Conservation (phyloP, 2,113 vertebrate species). For the Galeopterus variegatus region DNA sequence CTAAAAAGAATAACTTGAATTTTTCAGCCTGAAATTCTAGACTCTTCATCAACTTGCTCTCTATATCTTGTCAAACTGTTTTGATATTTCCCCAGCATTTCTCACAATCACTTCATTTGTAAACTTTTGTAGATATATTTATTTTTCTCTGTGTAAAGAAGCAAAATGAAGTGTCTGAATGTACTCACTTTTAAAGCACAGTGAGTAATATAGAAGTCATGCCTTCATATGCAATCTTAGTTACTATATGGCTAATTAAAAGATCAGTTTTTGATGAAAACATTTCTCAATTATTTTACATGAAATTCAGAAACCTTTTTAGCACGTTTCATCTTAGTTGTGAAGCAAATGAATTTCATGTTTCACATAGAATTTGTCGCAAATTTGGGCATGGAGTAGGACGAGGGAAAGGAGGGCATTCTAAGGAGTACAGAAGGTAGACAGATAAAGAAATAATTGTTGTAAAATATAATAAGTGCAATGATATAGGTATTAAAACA, state of each 20-base stretch:
- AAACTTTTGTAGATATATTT: not conserved
- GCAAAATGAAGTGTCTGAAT: not conserved
- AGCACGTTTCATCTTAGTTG: slow-evolving; percentile 57
- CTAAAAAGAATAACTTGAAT: not conserved
- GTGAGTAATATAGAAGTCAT: slow-evolving; percentile 11
- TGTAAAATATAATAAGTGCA: not conserved
- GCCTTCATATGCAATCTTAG: slow-evolving; percentile 33
- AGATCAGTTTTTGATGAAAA: slow-evolving; percentile 41
- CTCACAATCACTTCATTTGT: not conserved
- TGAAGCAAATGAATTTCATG: slow-evolving; percentile 41
- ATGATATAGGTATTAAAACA: not conserved
- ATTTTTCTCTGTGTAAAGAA: slow-evolving; percentile 42
- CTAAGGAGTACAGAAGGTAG: not conserved
- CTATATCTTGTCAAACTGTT: not conserved
- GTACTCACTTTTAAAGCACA: slow-evolving; percentile 54
- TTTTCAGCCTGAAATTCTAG: not conserved
- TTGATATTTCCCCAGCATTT: not conserved
- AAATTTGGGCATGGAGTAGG: not conserved
- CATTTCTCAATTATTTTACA: not conserved
- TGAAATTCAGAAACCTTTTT: slow-evolving; percentile 45
- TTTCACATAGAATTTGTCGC: slow-evolving; percentile 16
- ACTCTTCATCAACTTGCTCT: slow-evolving; percentile 1
- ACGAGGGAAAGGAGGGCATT: not conserved
- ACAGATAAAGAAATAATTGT: slow-evolving; percentile 25
- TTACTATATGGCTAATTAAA: slow-evolving; percentile 64